Percentiles rank a stretch among this genome's conserved stretches.
phyloP scores from a whole-genome alignment of 37 sponge, comb jelly and placozoan genomes.

The Lycopodina hypogea region DNA sequence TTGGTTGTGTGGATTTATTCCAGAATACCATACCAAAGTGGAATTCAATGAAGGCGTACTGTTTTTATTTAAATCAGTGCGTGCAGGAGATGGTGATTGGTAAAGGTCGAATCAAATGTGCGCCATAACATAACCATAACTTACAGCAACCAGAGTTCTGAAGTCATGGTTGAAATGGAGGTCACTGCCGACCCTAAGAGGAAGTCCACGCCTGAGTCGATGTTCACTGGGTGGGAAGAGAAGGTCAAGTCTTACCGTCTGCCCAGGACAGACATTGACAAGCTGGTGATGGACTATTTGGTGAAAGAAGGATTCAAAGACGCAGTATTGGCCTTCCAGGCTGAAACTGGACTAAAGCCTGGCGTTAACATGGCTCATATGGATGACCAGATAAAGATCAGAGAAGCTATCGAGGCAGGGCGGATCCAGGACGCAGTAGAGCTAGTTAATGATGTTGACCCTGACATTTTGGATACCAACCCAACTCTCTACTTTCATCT shows the following conservation, averaged over 20 bases:
- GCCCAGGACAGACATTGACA: conserved; percentile 63
- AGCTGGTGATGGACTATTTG: conserved; percentile 86
- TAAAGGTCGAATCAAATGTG: too few relatives aligned
- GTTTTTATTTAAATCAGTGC: too few relatives aligned
- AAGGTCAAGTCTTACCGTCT: conserved; percentile 55
- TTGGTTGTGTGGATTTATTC: too few relatives aligned
- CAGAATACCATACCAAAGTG: too few relatives aligned
- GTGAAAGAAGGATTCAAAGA: conserved; percentile 93
- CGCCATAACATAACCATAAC: too few relatives aligned
- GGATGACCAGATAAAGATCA: conserved; percentile 77
- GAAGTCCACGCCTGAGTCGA: conserved; percentile 1
- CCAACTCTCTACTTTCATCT: conserved; percentile 82
- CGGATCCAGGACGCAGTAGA: conserved; percentile 79
- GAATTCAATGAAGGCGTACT: too few relatives aligned
- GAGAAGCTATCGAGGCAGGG: conserved; percentile 69
- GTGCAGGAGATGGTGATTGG: too few relatives aligned
- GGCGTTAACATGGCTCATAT: conserved; percentile 54
- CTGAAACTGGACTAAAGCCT: conserved; percentile 52
- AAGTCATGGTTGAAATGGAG: neutral
- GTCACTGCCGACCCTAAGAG: neutral
- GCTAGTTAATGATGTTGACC: conserved; percentile 82
- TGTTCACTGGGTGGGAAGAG: conserved; percentile 61
- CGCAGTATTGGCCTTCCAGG: conserved; percentile 70
- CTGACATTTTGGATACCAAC: conserved; percentile 84
- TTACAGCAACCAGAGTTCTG: too few relatives aligned